Evolutionary conservation across 2,888 invertebrate species (phyloP).

Genomic region (Acrobasis suavella): DNA sequence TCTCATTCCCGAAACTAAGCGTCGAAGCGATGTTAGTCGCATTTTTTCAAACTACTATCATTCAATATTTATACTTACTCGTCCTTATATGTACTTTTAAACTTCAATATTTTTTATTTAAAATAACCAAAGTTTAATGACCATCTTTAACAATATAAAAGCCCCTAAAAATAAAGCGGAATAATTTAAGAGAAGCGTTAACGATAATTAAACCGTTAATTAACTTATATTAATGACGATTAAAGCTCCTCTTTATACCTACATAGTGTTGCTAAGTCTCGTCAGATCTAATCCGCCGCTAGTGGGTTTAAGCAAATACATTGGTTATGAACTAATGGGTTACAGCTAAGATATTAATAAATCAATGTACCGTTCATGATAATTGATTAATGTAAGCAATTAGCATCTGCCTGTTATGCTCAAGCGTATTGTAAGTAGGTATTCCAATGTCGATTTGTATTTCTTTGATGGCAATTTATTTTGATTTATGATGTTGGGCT

Average conservation of each 20-base stretch:
- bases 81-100: too few species aligned
- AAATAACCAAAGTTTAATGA: too few species aligned
- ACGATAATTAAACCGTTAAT: too few species aligned
- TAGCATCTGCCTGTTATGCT: constrained; percentile 30
- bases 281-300: constrained; percentile 14
- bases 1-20: neutral
- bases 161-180: too few species aligned
- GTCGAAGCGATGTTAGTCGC: too few species aligned
- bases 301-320: constrained; percentile 28
- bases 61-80: too few species aligned
- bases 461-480: neutral
- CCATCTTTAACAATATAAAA: too few species aligned
- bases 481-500: neutral
- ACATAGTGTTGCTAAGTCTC: constrained; percentile 11
- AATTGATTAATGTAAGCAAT: constrained; percentile 35
- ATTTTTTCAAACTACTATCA: too few species aligned
- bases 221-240: too few species aligned
- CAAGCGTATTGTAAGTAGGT: constrained; percentile 2
- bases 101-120: too few species aligned
- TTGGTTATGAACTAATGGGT: constrained; percentile 27
- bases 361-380: constrained; percentile 34
- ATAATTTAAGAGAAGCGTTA: too few species aligned
- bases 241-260: neutral
- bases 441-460: constrained; percentile 1
- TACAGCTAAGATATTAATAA: constrained; percentile 32